Evolutionary conservation across 92 coral and sea anemone genomes (phyloP).

Genomic region (Palythoa grandiflora): DNA sequence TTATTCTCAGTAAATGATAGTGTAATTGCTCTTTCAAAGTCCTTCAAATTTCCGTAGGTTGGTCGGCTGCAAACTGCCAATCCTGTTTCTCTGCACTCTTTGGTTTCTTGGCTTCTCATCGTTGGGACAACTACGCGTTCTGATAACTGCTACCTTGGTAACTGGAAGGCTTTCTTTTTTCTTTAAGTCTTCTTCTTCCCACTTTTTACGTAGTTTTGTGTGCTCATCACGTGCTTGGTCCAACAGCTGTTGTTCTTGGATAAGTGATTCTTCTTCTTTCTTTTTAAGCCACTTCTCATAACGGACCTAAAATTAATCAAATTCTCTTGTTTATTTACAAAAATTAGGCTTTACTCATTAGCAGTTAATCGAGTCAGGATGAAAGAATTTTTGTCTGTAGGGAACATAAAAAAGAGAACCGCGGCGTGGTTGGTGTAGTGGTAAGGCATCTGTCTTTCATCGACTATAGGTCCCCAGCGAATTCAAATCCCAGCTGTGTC

Average conservation of each 20-base stretch:
- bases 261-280: conserved; percentile 81
- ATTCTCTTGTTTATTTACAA: neutral
- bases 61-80: conserved; percentile 59
- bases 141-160: conserved; percentile 55
- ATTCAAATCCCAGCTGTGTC: no score
- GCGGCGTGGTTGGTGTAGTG: no score
- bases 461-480: no score
- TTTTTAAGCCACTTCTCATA: conserved; percentile 95
- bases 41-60: neutral
- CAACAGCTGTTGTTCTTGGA: conserved; percentile 80
- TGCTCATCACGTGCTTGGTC: conserved; percentile 78
- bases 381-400: no score
- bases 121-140: conserved; percentile 72
- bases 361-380: neutral
- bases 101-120: neutral
- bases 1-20: neutral
- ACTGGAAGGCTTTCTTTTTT: conserved; percentile 59
- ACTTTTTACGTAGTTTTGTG: conserved; percentile 81
- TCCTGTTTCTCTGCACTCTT: conserved; percentile 55
- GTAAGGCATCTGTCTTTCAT: no score
- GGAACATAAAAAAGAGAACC: no score
- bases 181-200: conserved; percentile 87
- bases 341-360: neutral
- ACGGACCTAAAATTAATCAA: neutral
- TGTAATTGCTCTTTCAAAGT: neutral